Percentiles rank a stretch among this genome's conserved stretches.
Conservation (phyloP, 2,888 invertebrate species). For the Noctua pronuba region DNA sequence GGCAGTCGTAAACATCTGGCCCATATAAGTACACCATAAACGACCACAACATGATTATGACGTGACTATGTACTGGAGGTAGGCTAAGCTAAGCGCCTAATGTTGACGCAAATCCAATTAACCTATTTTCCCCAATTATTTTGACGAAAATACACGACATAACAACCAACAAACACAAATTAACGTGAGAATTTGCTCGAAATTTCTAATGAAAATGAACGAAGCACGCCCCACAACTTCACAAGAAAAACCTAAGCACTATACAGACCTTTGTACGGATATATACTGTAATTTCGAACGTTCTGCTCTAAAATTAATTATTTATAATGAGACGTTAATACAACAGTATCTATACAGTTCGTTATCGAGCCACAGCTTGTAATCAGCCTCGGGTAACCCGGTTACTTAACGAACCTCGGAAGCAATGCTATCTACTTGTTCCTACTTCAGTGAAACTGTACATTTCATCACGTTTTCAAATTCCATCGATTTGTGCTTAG, state of each 20-base stretch:
- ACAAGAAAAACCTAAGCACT: not conserved
- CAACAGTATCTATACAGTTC: slow-evolving; percentile 43
- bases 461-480: slow-evolving; percentile 54
- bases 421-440: slow-evolving; percentile 57
- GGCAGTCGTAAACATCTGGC: slow-evolving; percentile 37
- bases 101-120: slow-evolving; percentile 39
- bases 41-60: slow-evolving; percentile 33
- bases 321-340: slow-evolving; percentile 46
- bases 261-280: not conserved
- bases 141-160: slow-evolving; percentile 1
- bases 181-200: not conserved
- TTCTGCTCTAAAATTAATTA: slow-evolving; percentile 36
- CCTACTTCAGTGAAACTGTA: slow-evolving; percentile 52
- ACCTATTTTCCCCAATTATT: slow-evolving; percentile 25
- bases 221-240: not conserved
- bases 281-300: slow-evolving; percentile 21
- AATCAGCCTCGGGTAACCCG: slow-evolving; percentile 57
- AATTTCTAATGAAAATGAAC: not conserved
- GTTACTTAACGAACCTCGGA: slow-evolving; percentile 60
- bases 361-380: slow-evolving; percentile 52
- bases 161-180: slow-evolving; percentile 1
- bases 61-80: slow-evolving; percentile 13
- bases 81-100: slow-evolving; percentile 13
- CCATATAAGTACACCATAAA: slow-evolving; percentile 38
- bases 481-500: slow-evolving; percentile 28